Base-by-base conservation (phyloP, 2,888 invertebrate genomes). In the Operophtera brumata region DNA sequence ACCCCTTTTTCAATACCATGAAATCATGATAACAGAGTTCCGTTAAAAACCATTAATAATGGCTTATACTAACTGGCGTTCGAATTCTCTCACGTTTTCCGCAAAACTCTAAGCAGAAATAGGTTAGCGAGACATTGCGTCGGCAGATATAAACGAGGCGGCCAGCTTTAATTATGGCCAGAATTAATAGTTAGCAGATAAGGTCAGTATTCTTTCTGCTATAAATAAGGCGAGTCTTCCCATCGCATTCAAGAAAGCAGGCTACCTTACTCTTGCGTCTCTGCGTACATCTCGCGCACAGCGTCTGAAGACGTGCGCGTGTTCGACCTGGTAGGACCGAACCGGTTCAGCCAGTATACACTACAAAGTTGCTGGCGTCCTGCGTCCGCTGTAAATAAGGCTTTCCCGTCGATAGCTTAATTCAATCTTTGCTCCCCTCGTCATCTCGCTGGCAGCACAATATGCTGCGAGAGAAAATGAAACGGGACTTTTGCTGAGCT, bases 101-200 rank as follows among this genome's bases (percentile, higher is more conserved):
- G 41, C 47, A 20, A 53, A 47, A 47, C 37, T 34, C 11, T 43
- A 48, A 46, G 45, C 35, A 46, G 32, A 51, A 48, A 51, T 58
- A 50, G 53, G 53, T 56, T 37, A 56, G 47, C 43, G 37, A 43
- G 56, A n/a, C 36, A n/a, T n/a, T 5, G 50, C 48, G 47, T 59
- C 58, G 64, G 70, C 72, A 71, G 76, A 75, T 72, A 79, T 77
- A 75, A 80, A 80, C 74, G 75, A 73, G 70, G 60, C 69, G 75
- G 78, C 76, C 82, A 76, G 79, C 65, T 82, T 83, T 86, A 86
- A 88, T 87, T 86, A 87, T 83, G 77, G 70, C 69, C 74, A 69
- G 79, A 81, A 88, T 87, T 79, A 85, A 84, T 86, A 85, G 82
- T 73, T 71, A 76, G 69, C 66, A 78, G 86, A 86, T 86, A 87